Evolutionary conservation across 2,113 vertebrate genomes (phyloP).

Genomic region (Sarotherodon lohbergeri): DNA sequence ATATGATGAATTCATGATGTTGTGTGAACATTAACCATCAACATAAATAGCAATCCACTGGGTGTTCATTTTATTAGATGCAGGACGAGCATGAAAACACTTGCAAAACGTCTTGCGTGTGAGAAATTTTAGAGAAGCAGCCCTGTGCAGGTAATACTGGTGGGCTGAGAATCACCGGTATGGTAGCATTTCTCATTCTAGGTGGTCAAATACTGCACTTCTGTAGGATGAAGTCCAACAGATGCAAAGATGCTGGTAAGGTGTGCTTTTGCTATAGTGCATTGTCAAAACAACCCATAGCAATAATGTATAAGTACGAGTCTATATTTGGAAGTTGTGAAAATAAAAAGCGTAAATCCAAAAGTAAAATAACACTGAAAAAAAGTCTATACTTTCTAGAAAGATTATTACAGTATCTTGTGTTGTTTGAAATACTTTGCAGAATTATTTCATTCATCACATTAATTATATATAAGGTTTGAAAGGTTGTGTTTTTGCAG

Average conservation of each 20-base stretch:
- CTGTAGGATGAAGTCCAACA: accelerated
- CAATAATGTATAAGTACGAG: background rate
- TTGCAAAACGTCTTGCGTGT: background rate
- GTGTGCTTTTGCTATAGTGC: background rate
- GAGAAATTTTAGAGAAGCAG: background rate
- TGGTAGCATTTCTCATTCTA: background rate
- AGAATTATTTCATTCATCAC: background rate
- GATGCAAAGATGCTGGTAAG: background rate
- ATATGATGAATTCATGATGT: background rate
- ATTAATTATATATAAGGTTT: background rate
- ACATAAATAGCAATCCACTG: background rate
- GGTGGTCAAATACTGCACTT: background rate
- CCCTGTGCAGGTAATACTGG: background rate
- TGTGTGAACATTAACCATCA: background rate
- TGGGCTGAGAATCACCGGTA: background rate
- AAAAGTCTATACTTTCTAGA: background rate
- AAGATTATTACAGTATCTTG: background rate
- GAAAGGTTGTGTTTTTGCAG: background rate
- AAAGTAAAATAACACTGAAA: background rate
- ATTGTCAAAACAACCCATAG: background rate
- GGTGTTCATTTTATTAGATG: background rate
- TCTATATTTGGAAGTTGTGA: background rate
- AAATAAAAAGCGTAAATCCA: background rate
- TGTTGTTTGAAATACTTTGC: background rate
- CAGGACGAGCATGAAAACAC: background rate